phyloP scores from a whole-genome alignment of 2,888 invertebrate genomes.

The Microchrysa polita region DNA sequence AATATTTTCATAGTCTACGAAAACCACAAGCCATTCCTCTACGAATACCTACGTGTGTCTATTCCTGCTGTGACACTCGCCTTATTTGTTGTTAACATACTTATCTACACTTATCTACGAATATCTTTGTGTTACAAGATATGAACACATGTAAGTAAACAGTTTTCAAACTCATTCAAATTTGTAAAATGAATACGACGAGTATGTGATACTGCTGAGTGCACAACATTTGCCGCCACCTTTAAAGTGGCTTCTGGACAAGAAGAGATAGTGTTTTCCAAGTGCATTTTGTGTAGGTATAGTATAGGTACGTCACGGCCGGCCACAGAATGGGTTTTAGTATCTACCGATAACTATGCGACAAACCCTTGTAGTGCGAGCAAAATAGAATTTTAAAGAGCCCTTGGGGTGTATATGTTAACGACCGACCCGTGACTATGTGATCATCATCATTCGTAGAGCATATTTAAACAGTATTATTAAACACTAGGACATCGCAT shows the following conservation, averaged over 20 bases:
- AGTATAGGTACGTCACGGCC: no score
- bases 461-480: slow-evolving; percentile 19
- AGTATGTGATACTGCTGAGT: background rate
- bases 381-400: background rate
- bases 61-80: slow-evolving; percentile 9
- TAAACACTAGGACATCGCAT: slow-evolving; percentile 24
- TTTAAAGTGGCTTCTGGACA: slow-evolving; percentile 28
- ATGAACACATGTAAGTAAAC: slow-evolving; percentile 23
- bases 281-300: no score
- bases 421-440: slow-evolving; percentile 30
- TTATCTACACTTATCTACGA: slow-evolving; percentile 4
- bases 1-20: no score
- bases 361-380: background rate
- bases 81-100: slow-evolving; percentile 8
- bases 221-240: slow-evolving; percentile 18
- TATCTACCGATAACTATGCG: background rate
- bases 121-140: slow-evolving; percentile 13
- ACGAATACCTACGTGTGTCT: no score
- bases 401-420: slow-evolving; percentile 5
- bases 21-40: no score
- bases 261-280: no score
- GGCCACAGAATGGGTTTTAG: slow-evolving; percentile 1
- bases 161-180: slow-evolving; percentile 25
- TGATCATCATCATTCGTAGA: slow-evolving; percentile 14
- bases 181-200: slow-evolving; percentile 26